These are phyloP conservation scores for Acanthopleura granulata DNA, from an alignment of 2,888 invertebrate species.

Conservation along the genomic window DNA sequence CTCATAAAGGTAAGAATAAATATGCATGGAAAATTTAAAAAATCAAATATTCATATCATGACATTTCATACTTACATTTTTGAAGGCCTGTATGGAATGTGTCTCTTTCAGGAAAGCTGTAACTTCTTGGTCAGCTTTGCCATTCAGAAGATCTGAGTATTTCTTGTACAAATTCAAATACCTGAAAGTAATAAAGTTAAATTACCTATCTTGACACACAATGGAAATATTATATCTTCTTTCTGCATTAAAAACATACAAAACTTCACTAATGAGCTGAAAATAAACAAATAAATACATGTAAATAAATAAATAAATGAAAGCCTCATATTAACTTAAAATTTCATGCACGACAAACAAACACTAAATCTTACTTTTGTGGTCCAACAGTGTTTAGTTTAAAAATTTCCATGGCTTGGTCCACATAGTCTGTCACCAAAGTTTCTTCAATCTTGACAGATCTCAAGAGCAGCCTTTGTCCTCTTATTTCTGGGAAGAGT, in stretches of 20 bases:
- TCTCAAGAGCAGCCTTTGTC: constrained; percentile 60
- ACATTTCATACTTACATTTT: constrained; percentile 49
- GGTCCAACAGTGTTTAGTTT: constrained; percentile 68
- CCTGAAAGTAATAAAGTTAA: constrained; percentile 31
- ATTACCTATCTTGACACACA: no score
- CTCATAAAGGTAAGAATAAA: not conserved
- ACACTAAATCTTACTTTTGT: constrained; percentile 56
- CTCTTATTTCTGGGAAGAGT: constrained; percentile 68
- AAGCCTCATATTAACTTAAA: not conserved
- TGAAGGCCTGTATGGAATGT: constrained; percentile 65
- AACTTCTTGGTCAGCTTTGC: constrained; percentile 69
- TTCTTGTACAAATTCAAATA: constrained; percentile 67
- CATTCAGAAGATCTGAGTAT: constrained; percentile 67
- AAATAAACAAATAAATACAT: no score
- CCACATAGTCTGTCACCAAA: constrained; percentile 66
- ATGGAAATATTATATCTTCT: no score
- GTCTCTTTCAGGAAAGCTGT: constrained; percentile 64
- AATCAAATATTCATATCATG: not conserved
- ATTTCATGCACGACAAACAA: not conserved
- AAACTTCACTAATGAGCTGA: no score
- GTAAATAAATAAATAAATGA: no score
- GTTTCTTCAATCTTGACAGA: constrained; percentile 67
- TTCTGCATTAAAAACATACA: no score
- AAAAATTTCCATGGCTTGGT: constrained; percentile 68
- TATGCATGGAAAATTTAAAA: not conserved